Conservation (phyloP, 2,113 vertebrate genomes). For the Sinosuthora webbiana region DNA sequence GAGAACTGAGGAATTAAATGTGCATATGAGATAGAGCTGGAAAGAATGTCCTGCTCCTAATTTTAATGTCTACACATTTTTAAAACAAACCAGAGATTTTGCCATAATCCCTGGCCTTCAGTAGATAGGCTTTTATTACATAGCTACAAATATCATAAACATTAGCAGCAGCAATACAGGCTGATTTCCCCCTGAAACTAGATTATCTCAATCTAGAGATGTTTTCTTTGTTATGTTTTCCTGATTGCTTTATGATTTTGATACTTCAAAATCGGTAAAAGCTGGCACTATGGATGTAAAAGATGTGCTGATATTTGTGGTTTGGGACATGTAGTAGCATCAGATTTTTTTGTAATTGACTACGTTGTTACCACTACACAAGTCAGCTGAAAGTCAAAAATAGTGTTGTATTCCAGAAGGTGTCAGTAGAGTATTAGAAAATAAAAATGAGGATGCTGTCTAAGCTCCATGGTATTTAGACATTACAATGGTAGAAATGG, state of each 20-base stretch:
- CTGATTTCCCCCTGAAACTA: not conserved
- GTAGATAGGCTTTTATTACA: not conserved
- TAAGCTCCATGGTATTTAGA: not conserved
- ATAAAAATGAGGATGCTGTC: not conserved
- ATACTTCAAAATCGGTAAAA: not conserved
- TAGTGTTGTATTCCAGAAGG: constrained; percentile 53
- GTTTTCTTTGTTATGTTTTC: not conserved
- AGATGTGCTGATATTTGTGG: not conserved
- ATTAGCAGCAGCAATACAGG: not conserved
- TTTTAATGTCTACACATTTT: not conserved
- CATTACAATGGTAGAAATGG: not conserved
- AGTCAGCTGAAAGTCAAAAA: not conserved
- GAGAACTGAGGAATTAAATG: not conserved
- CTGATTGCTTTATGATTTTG: not conserved
- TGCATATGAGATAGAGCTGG: not conserved
- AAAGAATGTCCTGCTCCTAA: not conserved
- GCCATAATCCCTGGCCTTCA: not conserved
- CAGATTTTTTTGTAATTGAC: not conserved
- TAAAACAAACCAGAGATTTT: not conserved
- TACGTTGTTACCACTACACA: not conserved
- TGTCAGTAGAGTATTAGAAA: constrained; percentile 68
- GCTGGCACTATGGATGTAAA: not conserved
- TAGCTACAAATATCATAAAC: not conserved
- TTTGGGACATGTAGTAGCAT: not conserved
- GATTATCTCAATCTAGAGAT: not conserved